Base-by-base conservation (phyloP, 2,797 vertebrate genomes). In the Pelobates cultripes region DNA sequence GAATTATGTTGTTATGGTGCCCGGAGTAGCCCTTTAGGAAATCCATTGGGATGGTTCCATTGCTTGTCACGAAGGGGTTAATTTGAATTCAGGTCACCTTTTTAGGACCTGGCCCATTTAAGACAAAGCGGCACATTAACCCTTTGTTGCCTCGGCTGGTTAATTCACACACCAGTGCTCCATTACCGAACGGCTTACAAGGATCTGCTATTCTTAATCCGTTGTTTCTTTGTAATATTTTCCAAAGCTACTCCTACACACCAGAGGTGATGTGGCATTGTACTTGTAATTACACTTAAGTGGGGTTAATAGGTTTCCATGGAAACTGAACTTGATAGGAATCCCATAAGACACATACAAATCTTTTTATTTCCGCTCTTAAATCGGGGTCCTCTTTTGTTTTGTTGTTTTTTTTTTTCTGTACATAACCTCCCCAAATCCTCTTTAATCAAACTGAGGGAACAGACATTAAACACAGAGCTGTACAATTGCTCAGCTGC, bases 241-340 rank as follows among this genome's bases (percentile, higher is more conserved):
- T 60, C 45, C 40, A 28, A 12, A 70, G 44, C 61, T 60, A 78
- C 81, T 74, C 82, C 82, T 75, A 83, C 82, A 83, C 82, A 83
- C 64, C 43, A 9, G 67, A 83, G 82, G 77, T 75, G 77, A 79
- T 73, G 66, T 12, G 17, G 47, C 57, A 43, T 75, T 55, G 72
- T 71, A 64, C 53, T 66, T 41, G 43, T 83, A 83, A 83, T 83
- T 83, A 83, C 28, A 83, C 77, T 70, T 83, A 83, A 70, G 77
- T 75, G 77, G 72, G 82, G 82, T 83, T 83, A 83, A 79, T 83
- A 71, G 82, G 77, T 83, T 83, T 63, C 82, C 45, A 79, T 83
- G 57, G 82, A 28, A 74, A 83, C 82, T 7, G 77, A 83, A 64
- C 82, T 70, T 75, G 66, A 57, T 64, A 72, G 72, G 71, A 75